Evolutionary conservation across 2,888 invertebrate species (phyloP), one percentile per base, ranked within the genome.

Genomic region (Cataglyphis rosenhaueri): DNA sequence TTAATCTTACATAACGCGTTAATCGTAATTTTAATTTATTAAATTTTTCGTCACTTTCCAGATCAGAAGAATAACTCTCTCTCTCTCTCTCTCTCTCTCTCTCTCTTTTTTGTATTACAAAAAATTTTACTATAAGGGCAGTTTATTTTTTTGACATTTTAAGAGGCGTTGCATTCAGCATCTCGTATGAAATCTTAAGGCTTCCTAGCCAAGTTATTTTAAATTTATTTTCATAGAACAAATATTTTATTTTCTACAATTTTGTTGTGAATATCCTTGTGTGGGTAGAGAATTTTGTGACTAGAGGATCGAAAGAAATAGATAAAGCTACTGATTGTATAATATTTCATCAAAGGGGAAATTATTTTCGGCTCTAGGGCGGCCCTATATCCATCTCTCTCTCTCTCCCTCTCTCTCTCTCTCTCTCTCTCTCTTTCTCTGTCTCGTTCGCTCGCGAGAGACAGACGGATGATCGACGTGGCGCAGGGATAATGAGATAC

Each of bases 401-500:
- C 44, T 44, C 44, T 44, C 44, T 18, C 44, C 18, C 44, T 1
- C 44, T 44, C 44, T 12, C 44, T 18, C 41, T 44, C 44, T 44
- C 25, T 35, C 35, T 35, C 35, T 35, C 0, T 35, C 35, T 35
- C 35, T 29, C 2, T 35, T 8, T 8, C 41, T 12, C 41, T 41
- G 10, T 41, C 41, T 41, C 41, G 9, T 10, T 41, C 41, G 15
- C 73, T 32, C 61, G 55, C 32, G 29, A 29, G 55, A 52, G 15
- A 10, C 59, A 35, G 21, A 68, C 71, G n/a, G 44, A 25, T 64
- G 78, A 65, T 68, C 57, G 57, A 52, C 55, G 52, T 65, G 61
- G 76, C 32, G 35, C 57, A 66, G 52, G 32, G 83, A 86, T 86
- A 85, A 86, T 82, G 84, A 86, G 86, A 84, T 85, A 84, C 82